A percentile compares a stretch with the other conserved stretches of the same genome.
These are phyloP conservation scores for Plebejus anna DNA, from an alignment of 2,888 invertebrate genomes.

Conservation along the genomic window DNA sequence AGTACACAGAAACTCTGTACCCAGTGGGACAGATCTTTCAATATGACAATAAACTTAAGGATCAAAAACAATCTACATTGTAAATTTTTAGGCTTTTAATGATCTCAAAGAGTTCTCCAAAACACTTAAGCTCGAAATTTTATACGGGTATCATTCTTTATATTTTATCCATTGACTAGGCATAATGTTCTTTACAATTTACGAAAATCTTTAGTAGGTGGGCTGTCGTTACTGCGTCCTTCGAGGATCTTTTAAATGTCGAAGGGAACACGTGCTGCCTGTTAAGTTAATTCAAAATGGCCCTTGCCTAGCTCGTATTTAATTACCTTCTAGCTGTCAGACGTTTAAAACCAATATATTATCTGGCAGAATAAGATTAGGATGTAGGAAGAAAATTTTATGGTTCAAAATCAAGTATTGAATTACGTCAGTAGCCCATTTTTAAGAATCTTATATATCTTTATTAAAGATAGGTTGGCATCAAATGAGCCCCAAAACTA, in stretches of 20 bases:
- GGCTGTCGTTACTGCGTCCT: background rate
- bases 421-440: no score
- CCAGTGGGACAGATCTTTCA: no score
- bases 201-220: constrained; percentile 1
- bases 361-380: no score
- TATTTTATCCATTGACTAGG: constrained; percentile 1
- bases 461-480: no score
- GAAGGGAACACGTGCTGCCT: background rate
- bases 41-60: background rate
- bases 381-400: no score
- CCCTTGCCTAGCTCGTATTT: no score
- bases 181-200: background rate
- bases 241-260: background rate
- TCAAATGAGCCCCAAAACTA: no score
- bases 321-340: no score
- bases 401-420: no score
- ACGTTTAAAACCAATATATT: no score
- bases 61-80: background rate
- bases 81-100: background rate
- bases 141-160: constrained; percentile 9
- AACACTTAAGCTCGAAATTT: background rate
- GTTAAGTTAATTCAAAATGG: background rate
- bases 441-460: no score
- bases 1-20: no score
- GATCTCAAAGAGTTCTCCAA: background rate